phyloP scores from a whole-genome alignment of 2,797 vertebrate species.

The Neosalanx taihuensis region DNA sequence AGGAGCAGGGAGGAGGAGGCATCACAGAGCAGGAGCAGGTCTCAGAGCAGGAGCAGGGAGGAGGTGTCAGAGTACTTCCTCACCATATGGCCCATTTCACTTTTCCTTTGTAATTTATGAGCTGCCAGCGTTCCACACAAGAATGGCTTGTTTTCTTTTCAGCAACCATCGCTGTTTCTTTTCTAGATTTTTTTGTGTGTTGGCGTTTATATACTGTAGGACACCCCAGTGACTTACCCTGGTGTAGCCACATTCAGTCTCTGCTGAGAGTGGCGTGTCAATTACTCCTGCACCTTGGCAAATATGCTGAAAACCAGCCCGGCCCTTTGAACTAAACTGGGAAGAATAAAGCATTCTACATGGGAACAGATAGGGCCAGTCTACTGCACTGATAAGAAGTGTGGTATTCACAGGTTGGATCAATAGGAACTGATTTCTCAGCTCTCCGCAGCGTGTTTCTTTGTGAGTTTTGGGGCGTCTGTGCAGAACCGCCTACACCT shows the following conservation, averaged over 20 bases:
- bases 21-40: background rate
- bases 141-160: background rate
- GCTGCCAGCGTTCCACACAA: background rate
- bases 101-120: constrained; percentile 52
- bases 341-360: background rate
- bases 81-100: constrained; percentile 44
- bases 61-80: constrained; percentile 25
- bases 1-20: too few species aligned
- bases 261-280: background rate
- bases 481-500: background rate
- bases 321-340: background rate
- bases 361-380: background rate
- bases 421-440: background rate
- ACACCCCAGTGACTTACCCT: background rate
- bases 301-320: background rate
- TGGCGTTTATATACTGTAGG: background rate
- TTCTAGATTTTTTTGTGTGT: background rate
- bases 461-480: background rate
- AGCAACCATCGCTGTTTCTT: background rate
- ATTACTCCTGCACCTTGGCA: background rate
- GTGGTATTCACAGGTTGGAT: too few species aligned
- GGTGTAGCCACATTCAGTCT: background rate
- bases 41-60: background rate
- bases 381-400: background rate
- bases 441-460: background rate